Percentiles rank a stretch among this genome's conserved stretches.
phyloP scores from a whole-genome alignment of 2,113 vertebrate species.

The Zosterops pallidus region DNA sequence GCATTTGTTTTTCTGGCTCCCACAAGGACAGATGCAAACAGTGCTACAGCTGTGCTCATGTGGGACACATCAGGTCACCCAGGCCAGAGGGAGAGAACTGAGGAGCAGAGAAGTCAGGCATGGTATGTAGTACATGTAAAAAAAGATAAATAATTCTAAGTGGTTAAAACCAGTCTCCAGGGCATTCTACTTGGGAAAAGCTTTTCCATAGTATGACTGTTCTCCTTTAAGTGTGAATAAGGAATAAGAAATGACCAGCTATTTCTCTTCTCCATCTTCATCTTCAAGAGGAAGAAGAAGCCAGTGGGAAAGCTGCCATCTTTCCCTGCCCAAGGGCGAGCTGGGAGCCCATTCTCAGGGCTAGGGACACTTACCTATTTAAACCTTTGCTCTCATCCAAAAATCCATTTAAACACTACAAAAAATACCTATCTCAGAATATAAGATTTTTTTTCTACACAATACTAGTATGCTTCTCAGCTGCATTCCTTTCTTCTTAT shows the following conservation, averaged over 20 bases:
- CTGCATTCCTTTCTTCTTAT: not conserved
- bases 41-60: not conserved
- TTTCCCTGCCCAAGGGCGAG: not conserved
- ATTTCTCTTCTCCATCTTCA: not conserved
- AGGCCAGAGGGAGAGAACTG: not conserved
- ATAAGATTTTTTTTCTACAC: not conserved
- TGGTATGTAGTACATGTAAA: not conserved
- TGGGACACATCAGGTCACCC: not conserved
- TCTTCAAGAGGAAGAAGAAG: not conserved
- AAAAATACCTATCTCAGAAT: not conserved
- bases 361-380: not conserved
- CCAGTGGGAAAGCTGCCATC: not conserved
- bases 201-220: not conserved
- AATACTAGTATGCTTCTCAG: not conserved
- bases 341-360: rapidly evolving
- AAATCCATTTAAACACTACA: not conserved
- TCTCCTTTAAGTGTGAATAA: not conserved
- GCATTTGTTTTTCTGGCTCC: not conserved
- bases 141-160: not conserved
- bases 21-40: not conserved
- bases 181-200: not conserved
- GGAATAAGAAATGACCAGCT: not conserved
- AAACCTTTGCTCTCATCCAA: not conserved
- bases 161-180: not conserved
- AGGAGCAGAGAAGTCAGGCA: not conserved